Conservation (phyloP, 1,140 invertebrate species). For the Latrodectus geometricus region DNA sequence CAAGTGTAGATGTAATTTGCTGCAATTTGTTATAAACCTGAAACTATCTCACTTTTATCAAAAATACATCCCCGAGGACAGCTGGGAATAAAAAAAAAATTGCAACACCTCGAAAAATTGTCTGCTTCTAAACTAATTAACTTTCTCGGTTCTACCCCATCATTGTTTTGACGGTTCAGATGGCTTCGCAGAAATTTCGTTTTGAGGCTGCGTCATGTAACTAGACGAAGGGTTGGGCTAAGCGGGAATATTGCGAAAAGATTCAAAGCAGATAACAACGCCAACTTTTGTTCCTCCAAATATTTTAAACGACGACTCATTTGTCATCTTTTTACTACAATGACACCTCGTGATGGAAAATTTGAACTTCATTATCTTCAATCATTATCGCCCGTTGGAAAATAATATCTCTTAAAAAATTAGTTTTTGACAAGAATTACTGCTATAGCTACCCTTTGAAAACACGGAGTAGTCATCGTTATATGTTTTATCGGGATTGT, state of each 20-base stretch:
- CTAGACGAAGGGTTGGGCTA: background rate
- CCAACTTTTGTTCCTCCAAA: constrained; percentile 54
- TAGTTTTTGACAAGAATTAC: constrained; percentile 19
- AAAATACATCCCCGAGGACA: constrained; percentile 26
- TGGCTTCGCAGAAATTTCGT: constrained; percentile 41
- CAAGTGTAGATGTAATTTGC: too few species aligned
- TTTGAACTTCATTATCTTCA: constrained; percentile 58
- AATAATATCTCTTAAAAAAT: constrained; percentile 33
- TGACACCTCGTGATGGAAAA: constrained; percentile 59
- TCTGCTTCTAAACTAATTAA: constrained; percentile 57
- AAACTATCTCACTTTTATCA: constrained; percentile 31
- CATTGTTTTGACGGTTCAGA: constrained; percentile 57
- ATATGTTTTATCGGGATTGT: background rate
- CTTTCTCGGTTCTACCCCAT: constrained; percentile 36
- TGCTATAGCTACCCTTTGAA: constrained; percentile 5
- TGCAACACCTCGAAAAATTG: constrained; percentile 46
- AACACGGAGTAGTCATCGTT: background rate
- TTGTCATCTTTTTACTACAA: constrained; percentile 57
- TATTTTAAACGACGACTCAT: constrained; percentile 55
- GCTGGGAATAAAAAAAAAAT: constrained; percentile 5
- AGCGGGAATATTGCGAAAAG: background rate
- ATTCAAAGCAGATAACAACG: constrained; percentile 38
- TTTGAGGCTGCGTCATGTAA: constrained; percentile 13
- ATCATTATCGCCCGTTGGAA: constrained; percentile 41
- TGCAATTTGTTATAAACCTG: background rate